Base-by-base conservation (phyloP, 2,113 vertebrate species). In the Cyprinodon brontotheroides region DNA sequence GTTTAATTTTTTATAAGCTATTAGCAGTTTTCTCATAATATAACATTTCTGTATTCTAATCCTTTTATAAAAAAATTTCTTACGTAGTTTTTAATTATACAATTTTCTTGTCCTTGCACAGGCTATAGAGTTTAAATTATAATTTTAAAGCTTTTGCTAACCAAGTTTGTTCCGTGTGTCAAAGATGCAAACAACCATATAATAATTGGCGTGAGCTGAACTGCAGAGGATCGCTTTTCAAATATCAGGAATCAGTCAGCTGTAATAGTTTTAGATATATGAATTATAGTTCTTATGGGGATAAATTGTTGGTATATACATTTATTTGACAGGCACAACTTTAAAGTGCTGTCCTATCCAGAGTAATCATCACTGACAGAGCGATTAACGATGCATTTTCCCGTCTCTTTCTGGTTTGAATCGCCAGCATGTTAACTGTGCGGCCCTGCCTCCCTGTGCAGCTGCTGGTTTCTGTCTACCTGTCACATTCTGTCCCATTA, bases 401-500 rank as follows among this genome's bases (percentile, higher is more conserved):
- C 43, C 61, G 48, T 37, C 1, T 14, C 43, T 48, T 20, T 62
- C 40, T 10, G 64, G 71, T 68, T 50, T 38, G 22, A 57, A 15
- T 17, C 20, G 12, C 8, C 38, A 38, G 45, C 29, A 53, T 66
- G 60, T 82, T 62, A 47, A 45, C 67, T 72, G 43, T 61, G 13
- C 47, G 7, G 36, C 65, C 60, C 41, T 15, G 57, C 65, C 14
- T 15, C 0, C 9, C 43, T n/a, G 50, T 57, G 50, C 50, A 57
- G 50, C 50, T 57, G 11, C 61, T 48, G 75, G 76, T 72, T 57
- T 77, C 77, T 82, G 79, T 95, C 93, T 95, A 97, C 97, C 96
- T 98, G 96, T 96, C 96, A 97, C 95, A 95, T 96, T 94, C 89
- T 90, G 66, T 94, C 93, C 94, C 93, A 94, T 94, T 94, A 95